Percentiles rank a stretch among this genome's conserved stretches.
Evolutionary conservation across 2,113 vertebrate species (phyloP).

Genomic region (Dipodomys ordii): DNA sequence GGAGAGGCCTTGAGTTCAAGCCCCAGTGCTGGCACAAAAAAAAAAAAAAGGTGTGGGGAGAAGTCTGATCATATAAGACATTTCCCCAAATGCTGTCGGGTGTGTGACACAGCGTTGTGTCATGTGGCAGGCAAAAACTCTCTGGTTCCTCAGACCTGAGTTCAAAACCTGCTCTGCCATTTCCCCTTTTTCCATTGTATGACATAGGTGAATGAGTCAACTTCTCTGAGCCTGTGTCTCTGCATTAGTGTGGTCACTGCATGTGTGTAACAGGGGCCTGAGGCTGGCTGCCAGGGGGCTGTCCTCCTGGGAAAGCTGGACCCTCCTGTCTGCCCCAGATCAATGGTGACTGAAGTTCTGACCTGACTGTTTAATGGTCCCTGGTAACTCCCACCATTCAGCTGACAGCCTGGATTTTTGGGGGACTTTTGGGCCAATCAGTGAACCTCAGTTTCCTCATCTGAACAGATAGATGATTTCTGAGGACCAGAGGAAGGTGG

Average conservation of each 20-base stretch:
- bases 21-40: too few relatives aligned
- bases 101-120: not conserved
- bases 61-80: not conserved
- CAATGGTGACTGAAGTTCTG: not conserved
- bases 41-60: too few relatives aligned
- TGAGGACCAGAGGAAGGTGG: too few relatives aligned
- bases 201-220: not conserved
- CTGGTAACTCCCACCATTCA: not conserved
- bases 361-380: too few relatives aligned
- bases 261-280: too few relatives aligned
- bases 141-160: not conserved
- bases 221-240: not conserved
- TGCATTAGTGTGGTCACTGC: too few relatives aligned
- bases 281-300: too few relatives aligned
- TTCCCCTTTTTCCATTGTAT: not conserved
- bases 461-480: not conserved
- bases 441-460: not conserved
- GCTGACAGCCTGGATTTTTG: not conserved
- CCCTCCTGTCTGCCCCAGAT: not conserved
- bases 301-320: not conserved
- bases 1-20: too few relatives aligned
- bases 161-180: not conserved
- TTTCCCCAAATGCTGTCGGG: accelerated
- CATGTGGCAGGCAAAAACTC: not conserved
- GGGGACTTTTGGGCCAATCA: not conserved